These are phyloP conservation scores for Aspidiotus rigidus DNA, from an alignment of 2,888 invertebrate species.

Conservation along the genomic window DNA sequence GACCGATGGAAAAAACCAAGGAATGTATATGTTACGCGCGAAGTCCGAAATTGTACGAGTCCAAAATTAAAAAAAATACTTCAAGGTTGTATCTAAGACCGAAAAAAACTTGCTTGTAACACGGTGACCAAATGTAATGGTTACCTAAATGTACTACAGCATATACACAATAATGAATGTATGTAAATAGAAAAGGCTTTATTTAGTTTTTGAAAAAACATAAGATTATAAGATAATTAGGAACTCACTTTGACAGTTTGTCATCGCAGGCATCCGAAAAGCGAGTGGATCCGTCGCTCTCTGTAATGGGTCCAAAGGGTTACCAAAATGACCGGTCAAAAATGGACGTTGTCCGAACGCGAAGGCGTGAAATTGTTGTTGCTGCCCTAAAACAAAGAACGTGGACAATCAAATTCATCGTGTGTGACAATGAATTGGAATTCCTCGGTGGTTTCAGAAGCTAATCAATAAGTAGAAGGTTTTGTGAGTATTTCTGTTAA, in stretches of 20 bases:
- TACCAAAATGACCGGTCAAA: slow-evolving; percentile 57
- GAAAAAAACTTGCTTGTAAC: too few species aligned
- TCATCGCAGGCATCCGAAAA: slow-evolving; percentile 74
- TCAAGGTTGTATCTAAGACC: too few species aligned
- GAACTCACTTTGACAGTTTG: slow-evolving; percentile 83
- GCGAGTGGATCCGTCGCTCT: slow-evolving; percentile 71
- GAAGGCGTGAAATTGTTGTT: slow-evolving; percentile 80
- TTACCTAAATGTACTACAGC: too few species aligned
- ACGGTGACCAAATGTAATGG: too few species aligned
- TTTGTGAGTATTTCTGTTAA: too few species aligned
- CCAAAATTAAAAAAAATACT: too few species aligned
- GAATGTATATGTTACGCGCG: too few species aligned
- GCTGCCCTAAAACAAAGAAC: slow-evolving; percentile 74
- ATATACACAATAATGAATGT: too few species aligned
- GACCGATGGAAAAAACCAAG: too few species aligned
- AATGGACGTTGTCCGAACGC: slow-evolving; percentile 77
- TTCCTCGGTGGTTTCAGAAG: not conserved
- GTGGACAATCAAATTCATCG: too few species aligned
- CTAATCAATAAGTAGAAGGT: not conserved
- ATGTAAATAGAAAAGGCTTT: too few species aligned
- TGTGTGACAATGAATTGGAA: not conserved
- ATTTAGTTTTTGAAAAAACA: not conserved
- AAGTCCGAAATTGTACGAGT: too few species aligned
- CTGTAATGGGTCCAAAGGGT: slow-evolving; percentile 43
- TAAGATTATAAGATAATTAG: not conserved